A percentile compares a stretch with the other conserved stretches of the same genome.
Evolutionary conservation across 92 coral and sea anemone genomes (phyloP).

Genomic region (Scolanthus callimorphus): DNA sequence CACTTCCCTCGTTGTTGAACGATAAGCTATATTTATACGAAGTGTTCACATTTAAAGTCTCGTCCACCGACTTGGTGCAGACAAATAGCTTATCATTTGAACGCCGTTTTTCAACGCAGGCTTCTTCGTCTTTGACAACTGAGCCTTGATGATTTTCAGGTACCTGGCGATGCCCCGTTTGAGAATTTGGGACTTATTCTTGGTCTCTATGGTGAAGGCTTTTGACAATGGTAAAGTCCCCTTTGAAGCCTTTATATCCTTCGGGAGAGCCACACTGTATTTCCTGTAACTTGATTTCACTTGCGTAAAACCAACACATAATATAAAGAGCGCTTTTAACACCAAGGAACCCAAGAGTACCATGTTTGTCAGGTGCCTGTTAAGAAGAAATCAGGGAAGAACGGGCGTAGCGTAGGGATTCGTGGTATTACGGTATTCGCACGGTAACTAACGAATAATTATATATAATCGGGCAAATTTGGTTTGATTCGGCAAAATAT

Average conservation of each 20-base stretch:
- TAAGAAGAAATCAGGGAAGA: too few relatives aligned
- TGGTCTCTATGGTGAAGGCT: constrained; percentile 48
- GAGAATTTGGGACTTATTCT: constrained; percentile 49
- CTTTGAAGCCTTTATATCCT: constrained; percentile 19
- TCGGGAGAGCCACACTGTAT: constrained; percentile 64
- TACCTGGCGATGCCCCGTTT: constrained; percentile 71
- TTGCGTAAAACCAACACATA: too few relatives aligned
- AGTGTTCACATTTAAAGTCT: constrained; percentile 32
- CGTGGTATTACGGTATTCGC: too few relatives aligned
- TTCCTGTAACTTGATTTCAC: too few relatives aligned
- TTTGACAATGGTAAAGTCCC: constrained; percentile 46
- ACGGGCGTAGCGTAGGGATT: too few relatives aligned
- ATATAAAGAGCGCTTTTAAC: too few relatives aligned
- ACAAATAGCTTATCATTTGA: constrained; percentile 25
- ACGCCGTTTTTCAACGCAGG: not conserved
- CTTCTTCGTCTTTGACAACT: constrained; percentile 1
- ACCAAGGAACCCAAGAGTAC: too few relatives aligned
- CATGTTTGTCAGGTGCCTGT: too few relatives aligned
- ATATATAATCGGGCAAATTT: too few relatives aligned
- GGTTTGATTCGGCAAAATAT: too few relatives aligned
- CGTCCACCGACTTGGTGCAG: constrained; percentile 34
- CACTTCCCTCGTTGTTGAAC: constrained; percentile 10
- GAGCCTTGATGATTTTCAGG: constrained; percentile 43
- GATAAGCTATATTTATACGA: constrained; percentile 46
- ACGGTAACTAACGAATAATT: too few relatives aligned